These are phyloP conservation scores for Xiphophorus couchianus DNA, from an alignment of 2,113 vertebrate species.

Conservation along the genomic window DNA sequence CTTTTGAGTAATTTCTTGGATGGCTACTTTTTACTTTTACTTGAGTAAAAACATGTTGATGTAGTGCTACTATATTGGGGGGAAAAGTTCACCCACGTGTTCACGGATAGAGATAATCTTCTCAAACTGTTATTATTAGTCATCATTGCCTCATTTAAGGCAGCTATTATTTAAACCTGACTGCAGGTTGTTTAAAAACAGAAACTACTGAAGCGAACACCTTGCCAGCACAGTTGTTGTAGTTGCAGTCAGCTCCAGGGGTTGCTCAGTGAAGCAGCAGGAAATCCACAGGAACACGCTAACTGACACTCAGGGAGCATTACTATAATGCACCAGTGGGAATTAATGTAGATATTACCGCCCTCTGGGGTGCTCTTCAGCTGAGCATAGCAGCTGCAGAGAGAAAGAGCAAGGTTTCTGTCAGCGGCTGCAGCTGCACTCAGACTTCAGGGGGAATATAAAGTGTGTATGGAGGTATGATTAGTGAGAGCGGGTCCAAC, in stretches of 20 bases:
- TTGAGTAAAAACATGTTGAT: no score
- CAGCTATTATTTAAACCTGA: not conserved
- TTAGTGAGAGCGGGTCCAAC: not conserved
- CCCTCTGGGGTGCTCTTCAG: slow-evolving; percentile 27
- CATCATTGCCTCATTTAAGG: not conserved
- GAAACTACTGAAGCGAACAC: not conserved
- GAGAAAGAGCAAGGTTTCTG: slow-evolving; percentile 7
- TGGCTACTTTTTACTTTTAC: no score
- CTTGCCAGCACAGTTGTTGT: not conserved
- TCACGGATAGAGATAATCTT: not conserved
- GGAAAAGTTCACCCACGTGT: no score
- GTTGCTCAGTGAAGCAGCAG: slow-evolving; percentile 18
- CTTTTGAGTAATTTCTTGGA: no score
- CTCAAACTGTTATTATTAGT: not conserved
- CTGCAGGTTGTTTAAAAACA: not conserved
- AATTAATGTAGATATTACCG: slow-evolving; percentile 35
- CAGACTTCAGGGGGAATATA: not conserved
- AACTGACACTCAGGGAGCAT: slow-evolving; percentile 43
- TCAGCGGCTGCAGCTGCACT: not conserved
- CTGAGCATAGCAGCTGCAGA: slow-evolving; percentile 20
- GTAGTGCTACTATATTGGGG: no score
- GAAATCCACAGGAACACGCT: slow-evolving; percentile 46
- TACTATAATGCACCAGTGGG: slow-evolving; percentile 40
- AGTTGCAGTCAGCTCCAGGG: not conserved
- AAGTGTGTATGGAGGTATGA: not conserved